These are phyloP conservation scores for Sandelia bainsii DNA, from an alignment of 2,797 vertebrate species.

Conservation along the genomic window DNA sequence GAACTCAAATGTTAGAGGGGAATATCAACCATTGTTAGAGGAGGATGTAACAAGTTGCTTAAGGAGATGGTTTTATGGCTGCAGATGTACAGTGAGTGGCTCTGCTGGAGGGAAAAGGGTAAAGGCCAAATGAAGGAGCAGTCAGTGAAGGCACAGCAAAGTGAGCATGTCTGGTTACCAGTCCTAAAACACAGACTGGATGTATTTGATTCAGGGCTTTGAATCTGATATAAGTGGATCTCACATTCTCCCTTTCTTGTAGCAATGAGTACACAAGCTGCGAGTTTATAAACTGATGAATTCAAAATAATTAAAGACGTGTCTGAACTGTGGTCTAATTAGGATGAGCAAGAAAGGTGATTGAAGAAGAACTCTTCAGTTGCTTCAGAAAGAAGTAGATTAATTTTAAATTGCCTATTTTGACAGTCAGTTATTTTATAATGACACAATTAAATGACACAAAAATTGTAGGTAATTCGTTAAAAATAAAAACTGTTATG, in stretches of 20 bases:
- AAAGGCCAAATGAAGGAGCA: constrained; percentile 17
- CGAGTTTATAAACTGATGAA: not conserved
- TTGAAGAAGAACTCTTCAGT: no score
- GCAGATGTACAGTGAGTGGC: not conserved
- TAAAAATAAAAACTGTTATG: no score
- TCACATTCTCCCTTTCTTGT: not conserved
- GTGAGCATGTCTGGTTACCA: not conserved
- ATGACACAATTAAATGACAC: no score
- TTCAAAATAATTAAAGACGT: no score
- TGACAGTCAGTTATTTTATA: no score
- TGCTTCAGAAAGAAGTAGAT: no score
- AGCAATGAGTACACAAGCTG: not conserved
- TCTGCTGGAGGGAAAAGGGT: constrained; percentile 1
- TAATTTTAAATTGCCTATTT: no score
- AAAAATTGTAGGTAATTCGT: no score
- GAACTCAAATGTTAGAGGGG: constrained; percentile 14
- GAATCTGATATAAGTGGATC: constrained; percentile 3
- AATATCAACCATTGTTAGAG: constrained; percentile 6
- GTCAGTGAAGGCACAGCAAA: not conserved
- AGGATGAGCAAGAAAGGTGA: no score
- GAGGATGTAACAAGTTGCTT: constrained; percentile 15
- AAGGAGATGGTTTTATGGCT: constrained; percentile 1
- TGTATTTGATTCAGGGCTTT: not conserved
- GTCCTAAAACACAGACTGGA: not conserved
- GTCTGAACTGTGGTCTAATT: no score